Evolutionary conservation across 2,797 vertebrate species (phyloP).

Genomic region (Chrysocyon brachyurus): DNA sequence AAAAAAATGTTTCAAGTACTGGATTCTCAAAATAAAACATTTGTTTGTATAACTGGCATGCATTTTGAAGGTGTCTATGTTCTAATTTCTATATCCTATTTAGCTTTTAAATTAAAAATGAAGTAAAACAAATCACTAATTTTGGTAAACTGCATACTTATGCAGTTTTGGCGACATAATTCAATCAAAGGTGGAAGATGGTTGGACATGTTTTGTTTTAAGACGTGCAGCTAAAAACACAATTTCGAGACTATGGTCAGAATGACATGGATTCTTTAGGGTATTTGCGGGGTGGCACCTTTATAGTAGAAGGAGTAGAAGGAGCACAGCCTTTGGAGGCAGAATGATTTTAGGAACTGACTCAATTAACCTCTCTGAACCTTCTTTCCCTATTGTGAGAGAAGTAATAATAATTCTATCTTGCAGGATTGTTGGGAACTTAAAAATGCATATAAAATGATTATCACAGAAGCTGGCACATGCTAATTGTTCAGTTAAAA

Average conservation of each 20-base stretch:
- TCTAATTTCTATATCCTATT: conserved; percentile 7
- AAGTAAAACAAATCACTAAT: neutral
- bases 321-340: neutral
- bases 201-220: neutral
- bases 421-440: conserved; percentile 64
- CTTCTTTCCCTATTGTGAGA: conserved; percentile 39
- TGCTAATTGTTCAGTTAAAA: conserved; percentile 78
- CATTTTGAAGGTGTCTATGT: neutral
- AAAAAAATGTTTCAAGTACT: neutral
- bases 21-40: neutral
- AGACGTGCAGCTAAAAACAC: neutral
- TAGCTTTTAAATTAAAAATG: neutral
- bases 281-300: neutral
- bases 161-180: accelerated
- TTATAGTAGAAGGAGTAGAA: neutral
- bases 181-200: neutral
- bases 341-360: neutral
- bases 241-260: neutral
- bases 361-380: conserved; percentile 64
- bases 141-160: neutral
- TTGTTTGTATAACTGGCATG: neutral
- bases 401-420: conserved; percentile 63
- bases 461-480: conserved; percentile 61
- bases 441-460: conserved; percentile 67
- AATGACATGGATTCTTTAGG: neutral